Evolutionary conservation across 2,797 vertebrate species (phyloP).

Genomic region (Macropus fuliginosus): DNA sequence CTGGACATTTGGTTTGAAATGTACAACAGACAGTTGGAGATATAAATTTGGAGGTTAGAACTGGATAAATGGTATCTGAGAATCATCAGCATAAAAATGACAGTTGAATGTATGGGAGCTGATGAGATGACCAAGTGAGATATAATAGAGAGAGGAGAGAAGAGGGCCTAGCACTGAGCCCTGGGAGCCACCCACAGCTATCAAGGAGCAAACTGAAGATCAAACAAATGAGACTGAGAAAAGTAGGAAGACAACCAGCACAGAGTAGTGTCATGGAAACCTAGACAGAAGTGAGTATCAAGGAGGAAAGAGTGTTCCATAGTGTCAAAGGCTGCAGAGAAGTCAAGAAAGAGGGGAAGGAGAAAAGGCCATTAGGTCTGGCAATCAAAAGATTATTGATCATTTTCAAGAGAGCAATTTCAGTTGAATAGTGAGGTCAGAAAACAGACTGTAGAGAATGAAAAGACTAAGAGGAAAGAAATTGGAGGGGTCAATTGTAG

Average conservation of each 20-base stretch:
- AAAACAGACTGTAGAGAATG: background rate
- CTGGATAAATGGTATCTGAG: background rate
- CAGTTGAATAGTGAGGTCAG: background rate
- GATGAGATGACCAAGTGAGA: background rate
- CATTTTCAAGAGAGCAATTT: background rate
- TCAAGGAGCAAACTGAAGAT: background rate
- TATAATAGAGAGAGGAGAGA: background rate
- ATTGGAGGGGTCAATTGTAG: background rate
- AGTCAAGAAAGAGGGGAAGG: background rate
- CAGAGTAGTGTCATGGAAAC: background rate
- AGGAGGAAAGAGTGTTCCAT: background rate
- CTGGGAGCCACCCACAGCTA: no score
- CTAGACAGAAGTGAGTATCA: background rate
- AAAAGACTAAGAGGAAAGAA: background rate
- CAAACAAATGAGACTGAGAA: background rate
- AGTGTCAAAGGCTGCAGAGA: background rate
- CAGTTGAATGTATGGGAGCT: background rate
- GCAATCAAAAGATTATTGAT: background rate
- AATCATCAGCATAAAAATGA: background rate
- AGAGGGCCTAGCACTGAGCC: no score
- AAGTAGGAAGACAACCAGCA: background rate
- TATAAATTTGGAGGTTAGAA: background rate
- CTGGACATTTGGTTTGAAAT: background rate
- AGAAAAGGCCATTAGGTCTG: background rate
- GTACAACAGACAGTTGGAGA: background rate